Conservation (phyloP, 2,888 invertebrate species). For the Lithosia quadra region DNA sequence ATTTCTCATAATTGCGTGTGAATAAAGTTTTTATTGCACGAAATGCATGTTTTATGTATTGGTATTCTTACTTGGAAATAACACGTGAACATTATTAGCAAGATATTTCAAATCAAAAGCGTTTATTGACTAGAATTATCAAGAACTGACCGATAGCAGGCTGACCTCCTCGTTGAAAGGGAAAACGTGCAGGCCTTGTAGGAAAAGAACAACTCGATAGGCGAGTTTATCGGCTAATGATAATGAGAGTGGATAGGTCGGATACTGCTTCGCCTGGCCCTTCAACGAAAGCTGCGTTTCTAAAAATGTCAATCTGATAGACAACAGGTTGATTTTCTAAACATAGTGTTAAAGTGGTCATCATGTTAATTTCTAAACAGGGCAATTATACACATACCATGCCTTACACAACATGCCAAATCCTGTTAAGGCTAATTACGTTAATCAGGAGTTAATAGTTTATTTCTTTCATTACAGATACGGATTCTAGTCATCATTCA, state of each 20-base stretch:
- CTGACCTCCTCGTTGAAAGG: slow-evolving; percentile 56
- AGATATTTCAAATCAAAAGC: slow-evolving; percentile 39
- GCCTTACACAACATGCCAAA: neutral
- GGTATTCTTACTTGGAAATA: slow-evolving; percentile 18
- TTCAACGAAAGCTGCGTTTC: slow-evolving; percentile 41
- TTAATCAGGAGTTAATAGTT: slow-evolving; percentile 9
- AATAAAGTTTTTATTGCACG: neutral
- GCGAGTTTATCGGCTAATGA: slow-evolving; percentile 43
- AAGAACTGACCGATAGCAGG: slow-evolving; percentile 32
- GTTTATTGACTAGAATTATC: slow-evolving; percentile 33
- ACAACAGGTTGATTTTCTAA: slow-evolving; percentile 41
- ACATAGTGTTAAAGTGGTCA: slow-evolving; percentile 27
- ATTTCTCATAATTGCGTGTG: neutral
- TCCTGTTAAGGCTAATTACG: neutral
- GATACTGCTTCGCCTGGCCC: slow-evolving; percentile 24
- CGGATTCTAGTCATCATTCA: slow-evolving; percentile 79
- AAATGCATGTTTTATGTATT: neutral
- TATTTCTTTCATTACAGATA: slow-evolving; percentile 75
- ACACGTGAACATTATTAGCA: slow-evolving; percentile 37
- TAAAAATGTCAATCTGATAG: slow-evolving; percentile 44
- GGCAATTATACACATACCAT: slow-evolving; percentile 17
- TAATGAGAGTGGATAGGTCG: slow-evolving; percentile 49
- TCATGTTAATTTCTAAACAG: slow-evolving; percentile 49
- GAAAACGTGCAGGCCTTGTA: slow-evolving; percentile 52
- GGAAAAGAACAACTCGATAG: slow-evolving; percentile 49